Base-by-base conservation (phyloP, 1,140 invertebrate genomes). In the Zeugodacus cucurbitae region DNA sequence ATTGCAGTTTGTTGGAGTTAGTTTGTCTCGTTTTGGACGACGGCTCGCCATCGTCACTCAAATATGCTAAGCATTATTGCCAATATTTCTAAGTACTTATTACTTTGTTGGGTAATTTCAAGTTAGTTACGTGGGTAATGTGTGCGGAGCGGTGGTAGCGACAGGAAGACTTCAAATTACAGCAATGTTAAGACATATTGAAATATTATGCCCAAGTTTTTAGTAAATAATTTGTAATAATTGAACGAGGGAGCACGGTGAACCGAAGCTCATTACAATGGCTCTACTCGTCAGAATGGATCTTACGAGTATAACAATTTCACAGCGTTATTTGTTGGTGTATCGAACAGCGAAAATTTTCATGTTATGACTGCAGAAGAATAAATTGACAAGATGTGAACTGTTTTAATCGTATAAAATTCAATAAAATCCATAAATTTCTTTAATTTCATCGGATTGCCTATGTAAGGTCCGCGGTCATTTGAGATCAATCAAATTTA, bases 1-100 rank as follows among this genome's bases (percentile, higher is more conserved):
- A 82, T 82, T 82, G 74, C 74, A 82, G 74, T 82, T 82, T 82
- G 74, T 37, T 34, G 41, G 37, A 82, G 74, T 82, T 82, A 82
- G 74, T 82, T 82, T 82, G 74, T 82, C 74, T 82, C 74, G n/a
- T 32, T 41, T 82, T 48, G 74, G n/a, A 14, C 26, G 44, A 82
- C 41, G 74, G 41, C 74, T 82, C 74, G 74, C 41, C 74, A 82
- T 82, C 74, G 74, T 82, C 74, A 37, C 74, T 82, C 74, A 82
- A 82, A 82, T 82, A 82, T 82, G 74, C 74, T 82, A 82, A 82
- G 74, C 74, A 48, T 82, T 82, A 82, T 82, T 82, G 74, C 41
- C 74, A 82, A 82, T 82, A 82, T 82, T 82, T 82, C 41, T 29
- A 82, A 82, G 74, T 82, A 82, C 74, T 82, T 82, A 82, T 48